Percentiles rank a stretch among this genome's conserved stretches.
Conservation (phyloP, 2,113 vertebrate species). For the Sphaerodactylus townsendi region DNA sequence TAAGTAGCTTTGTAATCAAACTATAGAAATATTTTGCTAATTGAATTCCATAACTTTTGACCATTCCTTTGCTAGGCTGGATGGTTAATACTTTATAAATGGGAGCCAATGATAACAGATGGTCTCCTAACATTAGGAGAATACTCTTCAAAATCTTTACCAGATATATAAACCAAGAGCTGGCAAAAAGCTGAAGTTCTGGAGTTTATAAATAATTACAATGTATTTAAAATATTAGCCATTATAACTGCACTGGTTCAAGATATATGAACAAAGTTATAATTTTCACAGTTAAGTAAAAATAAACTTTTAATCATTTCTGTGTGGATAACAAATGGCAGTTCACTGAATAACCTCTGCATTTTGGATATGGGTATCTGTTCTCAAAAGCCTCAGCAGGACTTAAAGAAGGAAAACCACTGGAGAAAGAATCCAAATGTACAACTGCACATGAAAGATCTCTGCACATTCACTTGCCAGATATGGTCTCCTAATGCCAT, state of each 20-base stretch:
- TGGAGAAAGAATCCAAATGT: background rate
- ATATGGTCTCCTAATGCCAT: background rate
- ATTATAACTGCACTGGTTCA: background rate
- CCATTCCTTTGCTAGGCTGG: too few species aligned
- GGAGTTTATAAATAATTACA: background rate
- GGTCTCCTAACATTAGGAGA: background rate
- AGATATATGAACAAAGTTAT: background rate
- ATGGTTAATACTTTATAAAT: too few species aligned
- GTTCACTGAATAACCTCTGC: background rate
- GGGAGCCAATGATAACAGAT: too few species aligned
- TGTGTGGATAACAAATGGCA: background rate
- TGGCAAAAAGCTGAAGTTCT: background rate
- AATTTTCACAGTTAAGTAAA: background rate
- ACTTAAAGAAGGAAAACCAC: background rate
- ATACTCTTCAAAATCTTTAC: background rate
- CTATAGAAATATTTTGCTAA: too few species aligned
- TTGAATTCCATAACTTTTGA: too few species aligned
- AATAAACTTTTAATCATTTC: background rate
- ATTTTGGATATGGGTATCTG: background rate
- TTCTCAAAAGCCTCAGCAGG: background rate
- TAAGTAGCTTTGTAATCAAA: too few species aligned
- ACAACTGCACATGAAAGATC: background rate
- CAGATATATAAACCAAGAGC: background rate
- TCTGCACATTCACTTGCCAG: background rate
- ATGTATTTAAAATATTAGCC: background rate